Base-by-base conservation (phyloP, 2,888 invertebrate species). In the Eremobia ochroleuca region DNA sequence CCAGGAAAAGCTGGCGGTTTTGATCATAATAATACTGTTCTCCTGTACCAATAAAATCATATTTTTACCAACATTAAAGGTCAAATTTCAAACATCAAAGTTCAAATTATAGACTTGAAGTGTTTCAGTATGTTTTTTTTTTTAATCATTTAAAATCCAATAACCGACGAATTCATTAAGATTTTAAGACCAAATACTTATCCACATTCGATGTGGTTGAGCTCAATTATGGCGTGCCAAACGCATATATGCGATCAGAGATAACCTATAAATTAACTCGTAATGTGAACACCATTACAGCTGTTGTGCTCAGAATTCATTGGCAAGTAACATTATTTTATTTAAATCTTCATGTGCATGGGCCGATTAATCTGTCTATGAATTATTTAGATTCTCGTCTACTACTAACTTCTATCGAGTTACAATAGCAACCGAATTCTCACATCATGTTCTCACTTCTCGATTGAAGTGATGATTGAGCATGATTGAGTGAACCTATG, bases 391-490 rank as follows among this genome's bases (percentile, higher is more conserved):
- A 25, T 28, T 61, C 25, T 58, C 34, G 34, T 34, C 31, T 58
- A 18, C 9, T 18, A 67, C 25, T 31, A 25, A 52, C 34, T 68
- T 68, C 3, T n/a, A 40, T 25, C 18, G 2, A 28, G 40, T 34
- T 34, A 28, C 15, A 21, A 59, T 76, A 15, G 21, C 31, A 71
- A 67, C 21, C 4, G 15, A 70, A 34, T 58, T 40, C 55, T 43
- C 25, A 61, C 21, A 46, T 34, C n/a, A 37, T 81, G 13, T 65
- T 61, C 28, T 55, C 40, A 69, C 37, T 66, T 49, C 15, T 37
- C n/a, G n/a, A 73, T 77, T 62, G 15, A 81, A 52, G 34, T 34
- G 72, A 80, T 72, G 77, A 81, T 73, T 43, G 25, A 73, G 43
- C 61, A 55, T 46, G 43, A 81, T 46, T 31, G 46, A 77, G 25